Percentiles rank a stretch among this genome's conserved stretches.
Conservation (phyloP, 2,888 invertebrate genomes). For the Leucania comma region DNA sequence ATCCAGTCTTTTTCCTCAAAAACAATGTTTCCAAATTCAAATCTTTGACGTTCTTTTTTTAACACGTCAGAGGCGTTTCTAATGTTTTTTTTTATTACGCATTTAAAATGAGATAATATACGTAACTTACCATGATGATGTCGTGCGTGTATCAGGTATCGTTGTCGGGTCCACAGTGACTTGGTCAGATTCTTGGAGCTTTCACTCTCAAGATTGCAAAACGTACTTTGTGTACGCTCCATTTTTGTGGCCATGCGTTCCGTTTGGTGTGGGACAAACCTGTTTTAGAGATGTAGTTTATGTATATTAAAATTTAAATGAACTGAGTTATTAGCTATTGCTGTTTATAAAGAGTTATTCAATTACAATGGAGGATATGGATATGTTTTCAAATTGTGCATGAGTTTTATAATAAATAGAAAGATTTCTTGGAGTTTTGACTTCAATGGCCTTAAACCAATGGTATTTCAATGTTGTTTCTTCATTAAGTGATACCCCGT, state of each 20-base stretch:
- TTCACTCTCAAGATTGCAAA: slow-evolving; percentile 70
- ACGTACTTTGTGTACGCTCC: slow-evolving; percentile 47
- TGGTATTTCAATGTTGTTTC: too few species aligned
- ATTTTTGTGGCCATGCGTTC: slow-evolving; percentile 44
- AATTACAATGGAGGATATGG: not conserved
- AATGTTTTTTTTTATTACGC: not conserved
- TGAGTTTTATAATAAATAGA: not conserved
- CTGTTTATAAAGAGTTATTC: not conserved
- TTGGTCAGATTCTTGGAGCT: slow-evolving; percentile 58
- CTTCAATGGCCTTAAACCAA: not conserved
- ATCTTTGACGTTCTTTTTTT: slow-evolving; percentile 1
- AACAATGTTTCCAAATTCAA: slow-evolving; percentile 12
- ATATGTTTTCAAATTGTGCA: not conserved
- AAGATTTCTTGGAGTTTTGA: not conserved
- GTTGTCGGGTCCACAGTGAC: slow-evolving; percentile 71
- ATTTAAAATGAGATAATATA: slow-evolving; percentile 5
- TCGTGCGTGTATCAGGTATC: slow-evolving; percentile 76
- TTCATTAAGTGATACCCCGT: too few species aligned
- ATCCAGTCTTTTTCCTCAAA: not conserved
- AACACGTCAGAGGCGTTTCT: not conserved
- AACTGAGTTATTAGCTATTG: not conserved
- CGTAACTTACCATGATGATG: slow-evolving; percentile 78
- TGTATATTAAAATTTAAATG: not conserved
- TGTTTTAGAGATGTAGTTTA: slow-evolving; percentile 7
- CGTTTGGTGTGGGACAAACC: slow-evolving; percentile 28